A percentile compares a stretch with the other conserved stretches of the same genome.
phyloP scores from a whole-genome alignment of 2,888 invertebrate species.

The Amitus sp. region DNA sequence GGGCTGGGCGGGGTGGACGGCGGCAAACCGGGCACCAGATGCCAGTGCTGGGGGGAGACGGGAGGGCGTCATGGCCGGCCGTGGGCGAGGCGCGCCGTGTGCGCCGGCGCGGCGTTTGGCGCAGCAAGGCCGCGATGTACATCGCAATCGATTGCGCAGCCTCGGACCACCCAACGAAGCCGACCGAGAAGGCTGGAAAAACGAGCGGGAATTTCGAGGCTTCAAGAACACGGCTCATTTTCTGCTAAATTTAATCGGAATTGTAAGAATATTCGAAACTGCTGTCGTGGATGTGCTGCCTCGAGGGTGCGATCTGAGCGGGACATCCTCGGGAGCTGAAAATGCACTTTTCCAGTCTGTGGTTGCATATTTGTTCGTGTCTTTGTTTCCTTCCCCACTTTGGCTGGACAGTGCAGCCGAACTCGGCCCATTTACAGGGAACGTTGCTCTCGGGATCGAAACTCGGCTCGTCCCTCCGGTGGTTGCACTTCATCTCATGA shows the following conservation, averaged over 20 bases:
- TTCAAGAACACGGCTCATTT: not conserved
- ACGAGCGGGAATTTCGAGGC: conserved; percentile 19
- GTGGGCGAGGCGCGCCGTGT: too few relatives aligned
- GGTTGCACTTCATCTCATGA: conserved; percentile 57
- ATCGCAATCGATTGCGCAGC: conserved; percentile 62
- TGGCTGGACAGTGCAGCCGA: conserved; percentile 52
- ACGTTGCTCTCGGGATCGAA: conserved; percentile 42
- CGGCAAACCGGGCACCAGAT: too few relatives aligned
- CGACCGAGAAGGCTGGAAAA: conserved; percentile 19
- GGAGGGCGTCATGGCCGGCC: too few relatives aligned
- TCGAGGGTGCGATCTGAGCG: conserved; percentile 35
- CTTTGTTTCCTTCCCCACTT: conserved; percentile 40
- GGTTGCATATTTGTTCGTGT: conserved; percentile 55
- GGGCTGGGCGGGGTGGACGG: too few relatives aligned
- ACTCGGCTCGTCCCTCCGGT: conserved; percentile 16
- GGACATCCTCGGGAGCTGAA: conserved; percentile 46
- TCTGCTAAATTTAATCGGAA: not conserved
- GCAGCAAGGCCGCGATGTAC: conserved; percentile 64
- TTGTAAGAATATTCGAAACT: conserved; percentile 38
- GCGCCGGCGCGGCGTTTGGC: too few relatives aligned
- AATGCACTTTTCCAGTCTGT: conserved; percentile 46
- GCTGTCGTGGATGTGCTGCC: conserved; percentile 46
- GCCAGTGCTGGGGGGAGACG: too few relatives aligned
- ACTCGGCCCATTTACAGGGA: conserved; percentile 48
- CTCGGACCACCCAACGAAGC: conserved; percentile 50